Percentiles rank a stretch among this genome's conserved stretches.
These are phyloP conservation scores for Stichodactyla helianthus DNA, from an alignment of 64 coral and sea anemone genomes.

Conservation along the genomic window DNA sequence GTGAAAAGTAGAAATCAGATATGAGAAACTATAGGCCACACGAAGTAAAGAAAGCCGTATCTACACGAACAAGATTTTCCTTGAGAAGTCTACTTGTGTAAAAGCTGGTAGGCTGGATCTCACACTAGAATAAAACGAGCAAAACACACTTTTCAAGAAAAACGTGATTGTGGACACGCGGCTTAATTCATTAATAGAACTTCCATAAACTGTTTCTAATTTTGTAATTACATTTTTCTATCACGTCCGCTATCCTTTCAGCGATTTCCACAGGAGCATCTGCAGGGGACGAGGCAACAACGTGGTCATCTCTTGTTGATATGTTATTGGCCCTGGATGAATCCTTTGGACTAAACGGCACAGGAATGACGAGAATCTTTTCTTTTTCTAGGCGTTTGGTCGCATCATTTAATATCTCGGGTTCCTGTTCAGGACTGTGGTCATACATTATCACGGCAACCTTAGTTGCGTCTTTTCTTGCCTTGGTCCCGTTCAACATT, in stretches of 20 bases:
- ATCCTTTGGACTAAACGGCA: not conserved
- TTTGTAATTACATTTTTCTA: not conserved
- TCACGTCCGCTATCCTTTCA: not conserved
- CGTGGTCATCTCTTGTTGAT: not conserved
- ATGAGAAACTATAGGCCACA: too few relatives aligned
- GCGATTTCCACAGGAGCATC: not conserved
- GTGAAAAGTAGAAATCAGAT: not conserved
- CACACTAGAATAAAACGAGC: too few relatives aligned
- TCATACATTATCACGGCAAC: not conserved
- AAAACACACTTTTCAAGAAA: too few relatives aligned
- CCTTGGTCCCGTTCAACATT: not conserved
- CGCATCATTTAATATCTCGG: not conserved
- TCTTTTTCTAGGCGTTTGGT: constrained; percentile 1
- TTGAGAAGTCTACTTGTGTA: too few relatives aligned
- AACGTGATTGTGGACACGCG: too few relatives aligned
- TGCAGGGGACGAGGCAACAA: not conserved
- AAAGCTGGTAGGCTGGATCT: too few relatives aligned
- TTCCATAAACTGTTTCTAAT: not conserved
- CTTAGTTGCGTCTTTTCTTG: not conserved
- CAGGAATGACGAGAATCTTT: constrained; percentile 5
- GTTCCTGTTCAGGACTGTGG: not conserved
- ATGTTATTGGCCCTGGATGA: not conserved
- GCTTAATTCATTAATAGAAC: not conserved
- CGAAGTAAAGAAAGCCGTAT: too few relatives aligned
- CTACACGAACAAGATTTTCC: too few relatives aligned